Evolutionary conservation across 92 coral and sea anemone species (phyloP).

Genomic region (Isaurus tuberculatus): DNA sequence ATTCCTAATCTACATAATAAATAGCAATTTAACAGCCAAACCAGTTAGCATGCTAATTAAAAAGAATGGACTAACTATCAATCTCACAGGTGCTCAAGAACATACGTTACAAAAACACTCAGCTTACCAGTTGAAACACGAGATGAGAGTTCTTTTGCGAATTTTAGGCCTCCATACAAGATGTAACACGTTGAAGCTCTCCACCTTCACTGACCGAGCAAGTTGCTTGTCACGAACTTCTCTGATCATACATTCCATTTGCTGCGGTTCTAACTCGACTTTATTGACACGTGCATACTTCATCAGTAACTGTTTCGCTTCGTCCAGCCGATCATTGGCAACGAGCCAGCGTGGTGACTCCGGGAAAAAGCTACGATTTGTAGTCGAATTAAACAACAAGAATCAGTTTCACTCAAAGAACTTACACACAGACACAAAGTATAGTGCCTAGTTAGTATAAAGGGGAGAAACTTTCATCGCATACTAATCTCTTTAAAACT

Average conservation of each 20-base stretch:
- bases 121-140: slow-evolving; percentile 44
- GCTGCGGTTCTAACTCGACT: slow-evolving; percentile 1
- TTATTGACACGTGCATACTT: slow-evolving; percentile 28
- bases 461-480: too few relatives aligned
- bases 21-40: too few relatives aligned
- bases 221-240: slow-evolving; percentile 37
- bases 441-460: too few relatives aligned
- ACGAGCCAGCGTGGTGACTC: slow-evolving; percentile 47
- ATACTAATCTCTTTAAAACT: too few relatives aligned
- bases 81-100: background rate
- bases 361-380: slow-evolving; percentile 18
- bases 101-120: background rate
- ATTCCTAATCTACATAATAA: too few relatives aligned
- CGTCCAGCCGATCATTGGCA: slow-evolving; percentile 32
- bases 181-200: slow-evolving; percentile 33
- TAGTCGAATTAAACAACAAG: background rate
- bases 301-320: slow-evolving; percentile 34
- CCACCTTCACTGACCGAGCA: background rate
- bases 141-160: slow-evolving; percentile 39
- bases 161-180: slow-evolving; percentile 38
- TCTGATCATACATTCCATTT: slow-evolving; percentile 18
- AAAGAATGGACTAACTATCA: background rate
- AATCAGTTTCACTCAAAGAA: background rate
- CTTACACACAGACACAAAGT: too few relatives aligned
- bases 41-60: background rate